Percentiles rank a stretch among this genome's conserved stretches.
phyloP scores from a whole-genome alignment of 2,113 vertebrate genomes.

The Tyto alba region DNA sequence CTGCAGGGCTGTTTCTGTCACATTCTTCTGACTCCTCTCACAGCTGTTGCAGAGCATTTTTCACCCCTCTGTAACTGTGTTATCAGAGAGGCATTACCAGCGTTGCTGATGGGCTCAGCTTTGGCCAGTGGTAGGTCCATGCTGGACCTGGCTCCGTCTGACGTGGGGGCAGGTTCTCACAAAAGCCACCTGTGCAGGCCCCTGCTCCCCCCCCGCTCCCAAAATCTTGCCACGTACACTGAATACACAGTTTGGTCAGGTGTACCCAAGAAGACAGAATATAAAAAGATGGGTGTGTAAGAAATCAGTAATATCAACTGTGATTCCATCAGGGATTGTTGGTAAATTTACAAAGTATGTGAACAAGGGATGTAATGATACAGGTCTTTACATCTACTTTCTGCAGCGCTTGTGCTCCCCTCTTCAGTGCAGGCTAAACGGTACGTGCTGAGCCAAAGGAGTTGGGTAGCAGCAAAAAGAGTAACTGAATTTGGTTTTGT shows the following conservation, averaged over 20 bases:
- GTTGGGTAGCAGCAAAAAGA: neutral
- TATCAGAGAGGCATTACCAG: neutral
- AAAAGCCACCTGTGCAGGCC: neutral
- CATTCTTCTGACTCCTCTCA: neutral
- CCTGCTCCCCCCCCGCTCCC: fast-evolving
- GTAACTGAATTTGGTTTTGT: neutral
- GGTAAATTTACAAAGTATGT: neutral
- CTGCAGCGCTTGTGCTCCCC: neutral
- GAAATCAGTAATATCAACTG: fast-evolving
- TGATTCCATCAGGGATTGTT: neutral
- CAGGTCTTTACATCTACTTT: neutral
- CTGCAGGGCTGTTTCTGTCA: neutral
- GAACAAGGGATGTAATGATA: neutral
- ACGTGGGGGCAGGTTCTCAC: neutral
- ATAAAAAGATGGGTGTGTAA: neutral
- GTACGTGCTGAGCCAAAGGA: neutral
- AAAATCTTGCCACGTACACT: neutral
- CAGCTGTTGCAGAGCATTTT: neutral
- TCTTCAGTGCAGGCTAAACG: neutral
- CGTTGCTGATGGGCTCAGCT: neutral
- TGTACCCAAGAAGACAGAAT: neutral
- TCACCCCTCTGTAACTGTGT: fast-evolving
- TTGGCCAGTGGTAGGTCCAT: neutral
- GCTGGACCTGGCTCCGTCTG: neutral
- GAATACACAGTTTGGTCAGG: neutral